phyloP scores from a whole-genome alignment of 2,797 vertebrate genomes.

The Dryobates pubescens region DNA sequence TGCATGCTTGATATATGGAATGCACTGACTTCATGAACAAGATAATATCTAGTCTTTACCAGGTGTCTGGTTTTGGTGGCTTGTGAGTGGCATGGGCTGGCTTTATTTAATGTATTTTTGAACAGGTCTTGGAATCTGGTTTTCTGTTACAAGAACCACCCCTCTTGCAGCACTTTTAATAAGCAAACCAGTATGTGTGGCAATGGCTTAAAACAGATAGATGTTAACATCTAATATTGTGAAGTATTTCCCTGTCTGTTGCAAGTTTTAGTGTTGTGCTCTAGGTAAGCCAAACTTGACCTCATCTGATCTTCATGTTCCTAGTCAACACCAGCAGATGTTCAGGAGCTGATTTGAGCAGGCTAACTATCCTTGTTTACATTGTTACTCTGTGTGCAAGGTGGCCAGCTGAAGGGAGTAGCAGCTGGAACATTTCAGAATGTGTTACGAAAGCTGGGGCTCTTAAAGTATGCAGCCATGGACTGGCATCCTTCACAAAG shows the following conservation, averaged over 20 bases:
- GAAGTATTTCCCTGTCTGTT: background rate
- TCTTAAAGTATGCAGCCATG: background rate
- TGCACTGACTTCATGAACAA: background rate
- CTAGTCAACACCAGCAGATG: background rate
- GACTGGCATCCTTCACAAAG: background rate
- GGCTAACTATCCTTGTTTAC: background rate
- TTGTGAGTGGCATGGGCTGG: background rate
- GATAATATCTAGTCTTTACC: background rate
- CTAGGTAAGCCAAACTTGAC: background rate
- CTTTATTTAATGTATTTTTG: background rate
- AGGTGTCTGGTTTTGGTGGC: background rate
- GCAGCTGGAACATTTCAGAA: background rate
- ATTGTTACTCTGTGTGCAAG: fast-evolving
- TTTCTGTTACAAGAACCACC: background rate
- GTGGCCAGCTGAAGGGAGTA: background rate
- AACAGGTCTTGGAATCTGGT: background rate
- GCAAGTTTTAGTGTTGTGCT: background rate
- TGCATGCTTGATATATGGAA: background rate
- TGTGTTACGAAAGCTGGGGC: too few species aligned
- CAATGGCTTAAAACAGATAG: background rate
- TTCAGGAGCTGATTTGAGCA: background rate
- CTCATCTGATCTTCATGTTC: background rate
- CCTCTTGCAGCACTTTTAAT: background rate
- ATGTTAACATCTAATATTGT: background rate
- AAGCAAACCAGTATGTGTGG: background rate